Conservation (phyloP, 2,888 invertebrate genomes). For the Buathra laborator region DNA sequence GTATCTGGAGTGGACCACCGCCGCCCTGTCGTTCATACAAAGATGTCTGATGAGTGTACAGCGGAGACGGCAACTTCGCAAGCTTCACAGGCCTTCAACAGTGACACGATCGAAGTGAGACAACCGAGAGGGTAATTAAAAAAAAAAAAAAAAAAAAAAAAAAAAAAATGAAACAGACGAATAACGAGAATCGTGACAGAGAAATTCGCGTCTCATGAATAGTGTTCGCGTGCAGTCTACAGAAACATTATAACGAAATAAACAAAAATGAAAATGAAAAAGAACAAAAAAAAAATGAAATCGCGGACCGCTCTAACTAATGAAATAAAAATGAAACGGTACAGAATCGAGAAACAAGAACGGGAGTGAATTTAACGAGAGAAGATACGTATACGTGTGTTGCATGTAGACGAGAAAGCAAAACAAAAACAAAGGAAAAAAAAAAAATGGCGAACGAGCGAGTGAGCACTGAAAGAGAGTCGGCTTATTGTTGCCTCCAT, state of each 20-base stretch:
- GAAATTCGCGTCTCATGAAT: conserved; percentile 16
- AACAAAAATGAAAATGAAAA: conserved; percentile 31
- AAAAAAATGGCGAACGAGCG: conserved; percentile 49
- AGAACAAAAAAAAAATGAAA: conserved; percentile 17
- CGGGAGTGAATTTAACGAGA: conserved; percentile 57
- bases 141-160: conserved; percentile 32
- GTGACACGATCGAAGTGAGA: conserved; percentile 25
- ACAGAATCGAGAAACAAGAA: conserved; percentile 39
- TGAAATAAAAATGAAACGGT: conserved; percentile 38
- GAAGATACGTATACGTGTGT: conserved; percentile 59
- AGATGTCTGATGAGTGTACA: conserved; percentile 85
- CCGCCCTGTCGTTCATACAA: conserved; percentile 90
- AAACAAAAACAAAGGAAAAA: neutral
- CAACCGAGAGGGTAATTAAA: conserved; percentile 14
- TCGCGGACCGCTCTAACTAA: conserved; percentile 2
- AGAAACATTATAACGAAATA: conserved; percentile 3
- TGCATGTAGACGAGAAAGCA: conserved; percentile 56
- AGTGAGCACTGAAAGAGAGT: conserved; percentile 15
- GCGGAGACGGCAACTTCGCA: conserved; percentile 26
- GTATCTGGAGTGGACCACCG: conserved; percentile 89
- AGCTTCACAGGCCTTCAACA: conserved; percentile 46
- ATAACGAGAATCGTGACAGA: conserved; percentile 34
- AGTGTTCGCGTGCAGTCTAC: conserved; percentile 20
- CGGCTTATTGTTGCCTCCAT: conserved; percentile 46
- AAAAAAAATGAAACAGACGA: conserved; percentile 29